Evolutionary conservation across 2,113 vertebrate genomes (phyloP), one percentile per base, ranked within the genome.

Genomic region (Pseudopipra pipra): DNA sequence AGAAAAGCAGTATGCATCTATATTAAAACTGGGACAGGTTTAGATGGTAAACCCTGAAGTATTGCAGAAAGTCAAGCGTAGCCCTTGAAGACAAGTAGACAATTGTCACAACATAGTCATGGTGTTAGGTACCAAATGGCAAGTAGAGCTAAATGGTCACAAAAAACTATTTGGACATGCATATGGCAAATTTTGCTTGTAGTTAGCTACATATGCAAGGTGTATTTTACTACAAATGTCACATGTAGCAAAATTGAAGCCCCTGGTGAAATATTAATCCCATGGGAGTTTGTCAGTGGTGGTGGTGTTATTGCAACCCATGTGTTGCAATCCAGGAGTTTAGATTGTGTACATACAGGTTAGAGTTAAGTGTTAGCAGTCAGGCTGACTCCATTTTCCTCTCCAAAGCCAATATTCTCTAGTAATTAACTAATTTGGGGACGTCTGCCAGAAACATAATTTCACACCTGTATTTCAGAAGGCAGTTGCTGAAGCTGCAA

Each of bases 401-500:
- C 39, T 33, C 58, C 35, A 44, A 51, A 63, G 11, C 16, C 47
- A 33, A 6, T 11, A 7, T 70, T 80, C 56, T 77, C 65, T 3
- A 21, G 33, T 49, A 54, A 39, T 65, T 56, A 58, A 39, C 28
- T 74, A 14, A 54, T 63, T 62, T 54, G 39, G 84, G 49, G 46
- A 58, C 25, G 37, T 71, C 51, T 92, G 41, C 54, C 83, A 80
- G 83, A 90, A 76, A n/a, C 12, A 7, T 0, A 0, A 35, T 85
- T 90, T 71, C 74, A 49, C 85, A 76, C 87, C 77, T 87, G 11
- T 82, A n/a, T 89, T 74, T 76, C 62, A 56, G 71, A 63, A 83
- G 47, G 51, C 39, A 75, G 20, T 85, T 92, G 76, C 63, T 58
- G 67, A 89, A 87, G 27, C 52, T 81, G 39, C 73, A 81, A 9